phyloP scores from a whole-genome alignment of 2,888 invertebrate genomes.

The Micropterix aruncella region DNA sequence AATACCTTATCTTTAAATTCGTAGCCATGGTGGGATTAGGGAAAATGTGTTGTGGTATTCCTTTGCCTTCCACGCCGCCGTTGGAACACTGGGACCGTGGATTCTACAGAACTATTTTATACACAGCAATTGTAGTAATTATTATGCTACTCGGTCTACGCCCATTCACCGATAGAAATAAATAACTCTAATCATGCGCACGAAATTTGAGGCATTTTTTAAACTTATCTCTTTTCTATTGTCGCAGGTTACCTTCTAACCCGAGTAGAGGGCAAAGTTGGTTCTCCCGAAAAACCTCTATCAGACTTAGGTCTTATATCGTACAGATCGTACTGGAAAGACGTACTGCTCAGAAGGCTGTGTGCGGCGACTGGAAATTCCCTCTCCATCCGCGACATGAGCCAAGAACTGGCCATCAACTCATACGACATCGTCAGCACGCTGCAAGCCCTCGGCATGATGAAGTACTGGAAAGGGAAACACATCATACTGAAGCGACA shows the following conservation, averaged over 20 bases:
- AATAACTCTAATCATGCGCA: no score
- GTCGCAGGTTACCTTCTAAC: constrained; percentile 88
- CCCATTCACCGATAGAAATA: no score
- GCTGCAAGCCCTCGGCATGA: constrained; percentile 87
- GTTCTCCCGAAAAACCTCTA: constrained; percentile 97
- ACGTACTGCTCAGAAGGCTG: constrained; percentile 81
- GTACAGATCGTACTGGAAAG: constrained; percentile 98
- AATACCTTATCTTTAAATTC: no score
- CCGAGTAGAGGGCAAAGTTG: constrained; percentile 90
- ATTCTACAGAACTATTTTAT: no score
- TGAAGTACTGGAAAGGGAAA: constrained; percentile 99
- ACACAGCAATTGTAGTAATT: no score
- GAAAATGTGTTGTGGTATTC: no score
- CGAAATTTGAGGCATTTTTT: neutral
- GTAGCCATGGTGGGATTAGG: no score
- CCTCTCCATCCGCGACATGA: constrained; percentile 78
- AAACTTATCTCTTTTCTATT: neutral
- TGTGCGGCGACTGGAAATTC: constrained; percentile 81
- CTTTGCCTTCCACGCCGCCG: no score
- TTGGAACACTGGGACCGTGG: no score
- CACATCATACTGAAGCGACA: constrained; percentile 92
- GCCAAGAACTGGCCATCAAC: constrained; percentile 87
- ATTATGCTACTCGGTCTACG: no score
- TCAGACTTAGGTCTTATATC: constrained; percentile 95
- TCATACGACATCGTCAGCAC: constrained; percentile 97